Evolutionary conservation across 1,140 invertebrate species (phyloP).

Genomic region (Nasonia vitripennis): DNA sequence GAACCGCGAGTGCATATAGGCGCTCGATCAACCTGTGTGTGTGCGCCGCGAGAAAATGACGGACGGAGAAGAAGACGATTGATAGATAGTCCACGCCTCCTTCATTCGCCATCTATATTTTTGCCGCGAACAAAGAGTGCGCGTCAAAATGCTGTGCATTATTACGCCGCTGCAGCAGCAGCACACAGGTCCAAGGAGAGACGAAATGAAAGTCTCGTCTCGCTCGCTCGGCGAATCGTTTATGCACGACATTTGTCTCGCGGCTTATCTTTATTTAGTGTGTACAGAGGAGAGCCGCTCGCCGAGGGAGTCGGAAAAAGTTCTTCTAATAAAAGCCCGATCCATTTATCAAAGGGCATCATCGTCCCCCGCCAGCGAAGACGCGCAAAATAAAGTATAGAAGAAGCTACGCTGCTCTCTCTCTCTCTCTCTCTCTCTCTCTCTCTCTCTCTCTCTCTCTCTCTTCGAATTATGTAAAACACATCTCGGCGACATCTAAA

Average conservation of each 20-base stretch:
- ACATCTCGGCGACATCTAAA: conserved; percentile 70
- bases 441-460: conserved; percentile 34
- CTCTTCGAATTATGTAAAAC: conserved; percentile 72
- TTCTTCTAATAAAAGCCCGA: conserved; percentile 71
- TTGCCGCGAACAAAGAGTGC: not conserved
- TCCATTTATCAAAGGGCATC: conserved; percentile 70
- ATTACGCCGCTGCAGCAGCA: not conserved
- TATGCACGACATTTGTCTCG: conserved; percentile 17
- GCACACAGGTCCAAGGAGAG: not conserved
- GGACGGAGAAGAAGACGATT: not conserved
- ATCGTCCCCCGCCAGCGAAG: conserved; percentile 43
- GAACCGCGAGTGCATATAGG: not conserved
- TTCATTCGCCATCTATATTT: conserved; percentile 8
- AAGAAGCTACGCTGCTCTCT: conserved; percentile 39
- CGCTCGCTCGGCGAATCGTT: not conserved
- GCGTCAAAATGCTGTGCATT: not conserved
- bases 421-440: conserved; percentile 38
- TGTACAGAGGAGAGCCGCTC: not conserved
- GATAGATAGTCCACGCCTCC: conserved; percentile 17
- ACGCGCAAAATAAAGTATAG: conserved; percentile 38
- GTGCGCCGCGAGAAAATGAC: not conserved
- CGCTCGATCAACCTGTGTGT: conserved; percentile 16
- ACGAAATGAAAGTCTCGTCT: not conserved
- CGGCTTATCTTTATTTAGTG: conserved; percentile 71
- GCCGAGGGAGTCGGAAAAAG: conserved; percentile 58